Evolutionary conservation across 1,140 invertebrate species (phyloP), one percentile per base, ranked within the genome.

Genomic region (Drosophila kanapiae): DNA sequence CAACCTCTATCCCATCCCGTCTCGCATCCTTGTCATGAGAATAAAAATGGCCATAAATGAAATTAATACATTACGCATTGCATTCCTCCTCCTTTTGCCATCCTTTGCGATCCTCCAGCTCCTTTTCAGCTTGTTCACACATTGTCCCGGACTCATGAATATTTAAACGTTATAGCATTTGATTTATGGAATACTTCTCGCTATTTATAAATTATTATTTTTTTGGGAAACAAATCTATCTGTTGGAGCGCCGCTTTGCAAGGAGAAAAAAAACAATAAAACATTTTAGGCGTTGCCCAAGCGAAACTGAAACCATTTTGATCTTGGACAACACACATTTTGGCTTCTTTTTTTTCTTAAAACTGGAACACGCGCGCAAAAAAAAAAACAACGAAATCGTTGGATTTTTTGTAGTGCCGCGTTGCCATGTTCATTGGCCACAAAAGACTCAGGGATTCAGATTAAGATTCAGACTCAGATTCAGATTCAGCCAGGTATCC

Each of bases 1-100:
- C 13, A 54, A 5, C 4, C 7, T 37, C 31, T 16, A 29, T 60
- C 27, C 42, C 40, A 53, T 45, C 49, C 38, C 42, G n/a, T 48
- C 29, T 45, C 43, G 35, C 75, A 51, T 56, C 48, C 72, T 75
- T 81, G 60, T 63, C 84, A 80, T 82, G 72, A 56, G 79, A 77
- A 80, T 76, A 85, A 80, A 88, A 82, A 90, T 80, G 81, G 83
- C 80, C 83, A 91, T 90, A 91, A 91, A 80, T 91, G 81, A 85
- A 91, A 91, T 91, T 82, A 90, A 90, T 90, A 91, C 85, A 91
- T 90, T 80, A 85, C 64, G 51, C 63, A 70, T 74, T 65, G 77
- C 61, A 60, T 59, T 57, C 67, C 53, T 56, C 53, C 56, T 65
- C 60, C 53, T 64, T 43, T 40, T n/a, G 61, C n/a, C 13, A 13